Conservation (phyloP, 2,888 invertebrate genomes). For the Spisula subtruncata region DNA sequence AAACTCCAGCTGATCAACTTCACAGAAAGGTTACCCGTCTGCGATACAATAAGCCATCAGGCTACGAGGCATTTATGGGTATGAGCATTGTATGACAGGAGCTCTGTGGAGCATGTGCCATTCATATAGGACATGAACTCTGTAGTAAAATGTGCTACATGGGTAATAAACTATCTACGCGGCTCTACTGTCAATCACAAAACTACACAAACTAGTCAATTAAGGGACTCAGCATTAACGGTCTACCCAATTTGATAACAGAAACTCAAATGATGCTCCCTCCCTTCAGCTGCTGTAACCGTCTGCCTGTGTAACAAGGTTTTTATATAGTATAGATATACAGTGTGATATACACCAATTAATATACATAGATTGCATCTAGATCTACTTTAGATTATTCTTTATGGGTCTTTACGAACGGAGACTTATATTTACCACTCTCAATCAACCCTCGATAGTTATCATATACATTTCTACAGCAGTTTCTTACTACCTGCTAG, state of each 20-base stretch:
- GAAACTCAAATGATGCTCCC: background rate
- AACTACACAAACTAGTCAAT: too few species aligned
- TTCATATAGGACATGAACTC: too few species aligned
- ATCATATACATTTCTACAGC: constrained; percentile 19
- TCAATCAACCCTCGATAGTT: constrained; percentile 41
- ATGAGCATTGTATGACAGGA: too few species aligned
- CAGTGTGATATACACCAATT: constrained; percentile 35
- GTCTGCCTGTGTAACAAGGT: background rate
- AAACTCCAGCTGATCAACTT: too few species aligned
- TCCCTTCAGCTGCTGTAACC: background rate
- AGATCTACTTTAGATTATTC: constrained; percentile 46
- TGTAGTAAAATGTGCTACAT: too few species aligned
- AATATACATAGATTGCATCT: constrained; percentile 46
- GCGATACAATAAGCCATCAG: too few species aligned
- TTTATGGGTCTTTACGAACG: constrained; percentile 37
- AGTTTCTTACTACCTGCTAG: constrained; percentile 13
- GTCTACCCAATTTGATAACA: constrained; percentile 8
- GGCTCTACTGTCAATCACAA: too few species aligned
- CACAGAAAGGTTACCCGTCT: too few species aligned
- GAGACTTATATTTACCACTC: constrained; percentile 41
- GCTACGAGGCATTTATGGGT: too few species aligned
- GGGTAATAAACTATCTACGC: too few species aligned
- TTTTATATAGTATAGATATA: constrained; percentile 24
- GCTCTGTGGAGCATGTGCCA: too few species aligned
- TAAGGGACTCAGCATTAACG: background rate